phyloP scores from a whole-genome alignment of 2,888 invertebrate genomes.

The Criorhina ranunculi region DNA sequence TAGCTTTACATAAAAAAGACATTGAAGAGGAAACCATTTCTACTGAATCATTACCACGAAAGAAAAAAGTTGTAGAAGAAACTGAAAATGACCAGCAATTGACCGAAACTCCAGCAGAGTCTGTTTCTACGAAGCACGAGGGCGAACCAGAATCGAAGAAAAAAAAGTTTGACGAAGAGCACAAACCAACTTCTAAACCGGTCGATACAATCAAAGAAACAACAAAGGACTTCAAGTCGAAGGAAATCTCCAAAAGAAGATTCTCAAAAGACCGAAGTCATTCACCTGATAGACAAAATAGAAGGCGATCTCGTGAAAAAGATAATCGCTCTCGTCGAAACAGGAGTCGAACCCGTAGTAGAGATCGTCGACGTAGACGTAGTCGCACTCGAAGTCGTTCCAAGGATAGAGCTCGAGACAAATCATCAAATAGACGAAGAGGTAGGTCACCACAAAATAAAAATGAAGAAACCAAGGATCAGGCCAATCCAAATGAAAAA shows the following conservation, averaged over 20 bases:
- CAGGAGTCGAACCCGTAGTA: conserved; percentile 48
- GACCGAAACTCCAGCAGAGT: background rate
- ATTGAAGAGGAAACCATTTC: background rate
- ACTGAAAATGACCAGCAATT: background rate
- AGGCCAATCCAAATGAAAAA: conserved; percentile 80
- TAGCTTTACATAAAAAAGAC: background rate
- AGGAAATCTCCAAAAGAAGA: conserved; percentile 12
- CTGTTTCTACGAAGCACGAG: background rate
- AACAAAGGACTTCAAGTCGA: conserved; percentile 2
- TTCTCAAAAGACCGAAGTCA: conserved; percentile 39
- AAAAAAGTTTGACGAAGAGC: conserved; percentile 9
- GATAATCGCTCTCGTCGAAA: conserved; percentile 41
- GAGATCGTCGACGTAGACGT: conserved; percentile 71
- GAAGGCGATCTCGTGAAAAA: conserved; percentile 45
- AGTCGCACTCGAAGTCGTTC: conserved; percentile 72
- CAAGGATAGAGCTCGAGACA: conserved; percentile 34
- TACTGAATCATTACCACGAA: too few species aligned
- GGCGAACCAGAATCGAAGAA: conserved; percentile 58
- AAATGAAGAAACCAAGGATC: conserved; percentile 78
- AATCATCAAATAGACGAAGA: conserved; percentile 21
- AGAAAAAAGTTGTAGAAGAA: background rate
- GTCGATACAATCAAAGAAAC: background rate
- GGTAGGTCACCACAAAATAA: conserved; percentile 65
- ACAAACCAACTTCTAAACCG: background rate
- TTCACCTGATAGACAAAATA: conserved; percentile 28